These are phyloP conservation scores for Saccostrea cuccullata DNA, from an alignment of 1,140 invertebrate genomes.

Conservation along the genomic window DNA sequence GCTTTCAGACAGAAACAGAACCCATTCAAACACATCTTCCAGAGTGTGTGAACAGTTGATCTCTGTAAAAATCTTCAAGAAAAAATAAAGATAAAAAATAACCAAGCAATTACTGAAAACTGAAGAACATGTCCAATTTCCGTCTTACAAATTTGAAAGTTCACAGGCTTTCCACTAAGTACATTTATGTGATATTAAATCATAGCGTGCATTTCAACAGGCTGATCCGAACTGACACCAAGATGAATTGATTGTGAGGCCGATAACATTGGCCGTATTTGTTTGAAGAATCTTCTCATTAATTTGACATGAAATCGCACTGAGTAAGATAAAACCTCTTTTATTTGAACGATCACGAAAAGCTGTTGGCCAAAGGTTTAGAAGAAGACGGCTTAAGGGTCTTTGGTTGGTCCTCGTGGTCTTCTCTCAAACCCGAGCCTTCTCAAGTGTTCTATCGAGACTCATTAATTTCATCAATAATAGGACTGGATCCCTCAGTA, in stretches of 20 bases:
- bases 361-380: conserved; percentile 29
- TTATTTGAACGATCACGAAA: conserved; percentile 31
- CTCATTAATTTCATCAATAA: conserved; percentile 21
- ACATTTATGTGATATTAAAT: not conserved
- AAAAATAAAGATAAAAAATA: no score
- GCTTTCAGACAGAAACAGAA: no score
- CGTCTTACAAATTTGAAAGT: not conserved
- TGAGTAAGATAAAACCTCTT: conserved; percentile 12
- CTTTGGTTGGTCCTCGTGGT: not conserved
- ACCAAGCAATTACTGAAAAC: not conserved
- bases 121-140: not conserved
- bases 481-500: not conserved
- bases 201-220: not conserved
- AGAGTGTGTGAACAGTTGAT: no score
- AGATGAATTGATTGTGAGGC: not conserved
- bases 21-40: no score
- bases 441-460: conserved; percentile 21
- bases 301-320: conserved; percentile 33
- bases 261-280: conserved; percentile 4
- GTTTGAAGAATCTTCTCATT: conserved; percentile 32
- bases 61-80: no score
- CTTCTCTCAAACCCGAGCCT: not conserved
- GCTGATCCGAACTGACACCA: not conserved
- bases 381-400: not conserved
- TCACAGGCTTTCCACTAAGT: not conserved